Conservation (phyloP, 1,140 invertebrate species). For the Bombus breviceps region DNA sequence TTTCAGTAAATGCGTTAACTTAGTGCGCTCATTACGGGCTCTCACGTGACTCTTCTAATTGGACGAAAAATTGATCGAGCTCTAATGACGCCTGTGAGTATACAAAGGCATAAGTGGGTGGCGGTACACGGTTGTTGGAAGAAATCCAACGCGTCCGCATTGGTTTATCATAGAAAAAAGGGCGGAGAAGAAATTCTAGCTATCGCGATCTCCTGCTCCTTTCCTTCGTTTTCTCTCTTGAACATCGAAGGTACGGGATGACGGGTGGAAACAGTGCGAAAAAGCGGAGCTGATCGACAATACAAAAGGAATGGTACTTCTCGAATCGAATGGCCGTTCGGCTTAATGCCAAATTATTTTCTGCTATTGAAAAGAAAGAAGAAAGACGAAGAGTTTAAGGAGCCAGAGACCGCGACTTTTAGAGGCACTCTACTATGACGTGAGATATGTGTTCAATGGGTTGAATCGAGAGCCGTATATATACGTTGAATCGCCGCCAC, state of each 20-base stretch:
- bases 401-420: conserved; percentile 41
- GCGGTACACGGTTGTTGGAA: conserved; percentile 39
- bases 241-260: not conserved
- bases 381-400: conserved; percentile 21
- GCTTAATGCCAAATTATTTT: conserved; percentile 72
- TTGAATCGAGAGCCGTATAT: conserved; percentile 28
- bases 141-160: conserved; percentile 35
- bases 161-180: not conserved
- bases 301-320: conserved; percentile 53
- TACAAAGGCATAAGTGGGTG: conserved; percentile 7
- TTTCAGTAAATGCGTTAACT: conserved; percentile 47
- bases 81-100: conserved; percentile 36
- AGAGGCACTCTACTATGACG: conserved; percentile 50
- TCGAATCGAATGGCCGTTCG: conserved; percentile 61
- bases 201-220: not conserved
- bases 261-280: conserved; percentile 28
- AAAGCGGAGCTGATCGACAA: conserved; percentile 57
- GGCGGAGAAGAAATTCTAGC: conserved; percentile 11
- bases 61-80: conserved; percentile 64
- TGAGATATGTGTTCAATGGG: conserved; percentile 61
- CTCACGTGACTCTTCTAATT: conserved; percentile 44
- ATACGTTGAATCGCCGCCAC: conserved; percentile 11
- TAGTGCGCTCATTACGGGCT: conserved; percentile 34
- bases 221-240: not conserved
- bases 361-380: conserved; percentile 16